Evolutionary conservation across 2,113 vertebrate species (phyloP).

Genomic region (Eurystomus gularis): DNA sequence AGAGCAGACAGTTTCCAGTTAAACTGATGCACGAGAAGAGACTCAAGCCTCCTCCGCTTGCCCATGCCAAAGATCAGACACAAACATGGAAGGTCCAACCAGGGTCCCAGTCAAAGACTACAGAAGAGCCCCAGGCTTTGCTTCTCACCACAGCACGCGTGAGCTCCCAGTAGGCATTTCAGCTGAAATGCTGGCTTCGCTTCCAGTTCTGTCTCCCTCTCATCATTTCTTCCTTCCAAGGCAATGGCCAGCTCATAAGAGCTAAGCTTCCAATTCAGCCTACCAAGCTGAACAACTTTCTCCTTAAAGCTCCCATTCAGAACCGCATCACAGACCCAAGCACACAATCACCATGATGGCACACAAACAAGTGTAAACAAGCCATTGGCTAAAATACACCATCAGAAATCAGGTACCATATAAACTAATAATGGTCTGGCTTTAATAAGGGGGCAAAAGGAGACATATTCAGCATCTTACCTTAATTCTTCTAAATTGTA

Average conservation of each 20-base stretch:
- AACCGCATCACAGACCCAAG: neutral
- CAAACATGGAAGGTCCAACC: neutral
- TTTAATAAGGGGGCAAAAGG: neutral
- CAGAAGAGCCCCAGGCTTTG: accelerated
- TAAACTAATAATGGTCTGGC: neutral
- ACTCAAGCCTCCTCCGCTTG: neutral
- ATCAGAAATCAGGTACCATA: neutral
- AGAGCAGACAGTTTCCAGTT: neutral
- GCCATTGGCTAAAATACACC: neutral
- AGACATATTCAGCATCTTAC: neutral
- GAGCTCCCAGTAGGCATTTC: accelerated
- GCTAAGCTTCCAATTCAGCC: neutral
- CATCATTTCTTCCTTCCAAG: neutral
- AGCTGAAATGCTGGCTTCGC: neutral
- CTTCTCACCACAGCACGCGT: neutral
- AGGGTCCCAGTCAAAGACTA: neutral
- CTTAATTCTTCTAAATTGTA: constrained; percentile 27
- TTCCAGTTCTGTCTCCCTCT: neutral
- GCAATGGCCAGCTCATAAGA: neutral
- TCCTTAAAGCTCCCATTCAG: neutral
- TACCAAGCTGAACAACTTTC: neutral
- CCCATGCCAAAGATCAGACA: neutral
- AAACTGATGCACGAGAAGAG: neutral
- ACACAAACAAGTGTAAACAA: neutral
- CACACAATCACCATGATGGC: accelerated